These are phyloP conservation scores for Rhea pennata DNA, from an alignment of 2,113 vertebrate genomes.

Conservation along the genomic window DNA sequence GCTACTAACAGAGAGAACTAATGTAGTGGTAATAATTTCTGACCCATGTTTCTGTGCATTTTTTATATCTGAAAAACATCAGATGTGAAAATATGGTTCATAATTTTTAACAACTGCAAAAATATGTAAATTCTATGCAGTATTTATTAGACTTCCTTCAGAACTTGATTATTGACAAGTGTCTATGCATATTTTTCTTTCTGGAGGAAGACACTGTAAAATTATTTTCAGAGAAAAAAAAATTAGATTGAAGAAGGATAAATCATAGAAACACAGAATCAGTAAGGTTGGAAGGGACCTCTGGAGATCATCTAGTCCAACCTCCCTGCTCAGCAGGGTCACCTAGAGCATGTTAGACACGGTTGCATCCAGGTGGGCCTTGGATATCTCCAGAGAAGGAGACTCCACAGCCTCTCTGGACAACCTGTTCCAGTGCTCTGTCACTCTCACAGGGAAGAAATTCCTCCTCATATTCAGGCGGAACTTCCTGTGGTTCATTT, in stretches of 20 bases:
- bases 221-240: neutral
- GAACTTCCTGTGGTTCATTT: too few species aligned
- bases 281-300: too few species aligned
- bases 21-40: neutral
- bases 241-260: neutral
- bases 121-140: neutral
- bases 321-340: too few species aligned
- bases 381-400: too few species aligned
- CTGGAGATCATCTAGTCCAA: too few species aligned
- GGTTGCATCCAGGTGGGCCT: too few species aligned
- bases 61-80: neutral
- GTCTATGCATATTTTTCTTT: neutral
- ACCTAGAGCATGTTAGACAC: too few species aligned
- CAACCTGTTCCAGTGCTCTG: too few species aligned
- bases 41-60: neutral
- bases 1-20: neutral
- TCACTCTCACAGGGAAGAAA: too few species aligned
- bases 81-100: neutral
- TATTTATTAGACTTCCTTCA: neutral
- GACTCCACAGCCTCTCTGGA: too few species aligned
- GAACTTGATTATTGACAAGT: neutral
- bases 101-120: neutral
- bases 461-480: too few species aligned
- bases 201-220: neutral
- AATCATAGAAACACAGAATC: neutral